Evolutionary conservation across 1,140 invertebrate species (phyloP).

Genomic region (Agraylea sexmaculata): DNA sequence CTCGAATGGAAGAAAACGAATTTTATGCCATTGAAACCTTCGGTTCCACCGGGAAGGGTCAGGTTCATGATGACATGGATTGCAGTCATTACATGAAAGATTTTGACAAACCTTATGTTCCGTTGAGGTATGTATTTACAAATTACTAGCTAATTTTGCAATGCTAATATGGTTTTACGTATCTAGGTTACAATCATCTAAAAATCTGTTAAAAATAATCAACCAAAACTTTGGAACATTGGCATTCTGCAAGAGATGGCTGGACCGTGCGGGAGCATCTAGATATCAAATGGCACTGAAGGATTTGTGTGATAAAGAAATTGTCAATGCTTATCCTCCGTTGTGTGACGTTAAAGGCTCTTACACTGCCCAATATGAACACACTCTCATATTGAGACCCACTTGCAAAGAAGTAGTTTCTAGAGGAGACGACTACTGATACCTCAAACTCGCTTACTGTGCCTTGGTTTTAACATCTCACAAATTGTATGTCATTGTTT

Average conservation of each 20-base stretch:
- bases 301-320: constrained; percentile 92
- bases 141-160: constrained; percentile 8
- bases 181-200: constrained; percentile 76
- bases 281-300: constrained; percentile 98
- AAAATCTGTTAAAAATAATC: constrained; percentile 85
- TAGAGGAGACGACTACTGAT: constrained; percentile 89
- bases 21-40: constrained; percentile 99
- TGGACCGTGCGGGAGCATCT: constrained; percentile 91
- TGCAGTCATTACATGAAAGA: constrained; percentile 99
- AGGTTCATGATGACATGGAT: constrained; percentile 98
- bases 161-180: not conserved
- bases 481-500: too few species aligned
- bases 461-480: too few species aligned
- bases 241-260: constrained; percentile 97
- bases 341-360: constrained; percentile 95
- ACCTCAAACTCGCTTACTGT: not conserved
- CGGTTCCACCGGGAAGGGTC: constrained; percentile 92
- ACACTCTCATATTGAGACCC: constrained; percentile 93
- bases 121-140: constrained; percentile 46
- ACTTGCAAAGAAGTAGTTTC: constrained; percentile 98
- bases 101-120: constrained; percentile 88
- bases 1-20: constrained; percentile 97
- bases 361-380: constrained; percentile 99
- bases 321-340: constrained; percentile 95
- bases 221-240: constrained; percentile 97